Percentiles rank a stretch among this genome's conserved stretches.
Evolutionary conservation across 2,888 invertebrate genomes (phyloP).

Genomic region (Spilarctia lutea): DNA sequence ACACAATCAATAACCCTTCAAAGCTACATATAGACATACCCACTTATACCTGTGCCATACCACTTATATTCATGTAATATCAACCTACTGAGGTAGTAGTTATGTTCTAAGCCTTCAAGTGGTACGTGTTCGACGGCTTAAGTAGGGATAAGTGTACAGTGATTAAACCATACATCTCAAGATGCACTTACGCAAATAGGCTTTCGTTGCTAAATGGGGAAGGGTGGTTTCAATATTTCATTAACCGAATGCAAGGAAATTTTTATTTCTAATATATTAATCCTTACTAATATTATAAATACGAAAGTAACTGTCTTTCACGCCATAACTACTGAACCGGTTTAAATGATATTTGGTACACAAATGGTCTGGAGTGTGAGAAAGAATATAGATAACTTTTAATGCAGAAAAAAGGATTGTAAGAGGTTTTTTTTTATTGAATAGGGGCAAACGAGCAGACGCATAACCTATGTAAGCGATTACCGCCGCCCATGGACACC

Average conservation of each 20-base stretch:
- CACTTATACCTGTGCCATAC: neutral
- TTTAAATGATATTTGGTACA: no score
- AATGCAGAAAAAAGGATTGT: no score
- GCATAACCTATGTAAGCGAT: no score
- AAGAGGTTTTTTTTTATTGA: no score
- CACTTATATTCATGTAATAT: conserved; percentile 21
- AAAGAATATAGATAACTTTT: no score
- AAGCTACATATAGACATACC: neutral
- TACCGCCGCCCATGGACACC: no score
- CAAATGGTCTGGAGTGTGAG: no score
- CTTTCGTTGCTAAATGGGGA: conserved; percentile 39
- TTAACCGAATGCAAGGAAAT: neutral
- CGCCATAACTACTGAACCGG: no score
- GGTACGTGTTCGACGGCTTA: conserved; percentile 25
- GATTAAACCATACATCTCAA: conserved; percentile 41
- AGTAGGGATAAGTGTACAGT: conserved; percentile 46
- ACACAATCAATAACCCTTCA: conserved; percentile 3
- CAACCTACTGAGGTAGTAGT: conserved; percentile 27
- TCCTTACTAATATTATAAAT: no score
- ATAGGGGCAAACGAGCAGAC: no score
- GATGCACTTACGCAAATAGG: conserved; percentile 43
- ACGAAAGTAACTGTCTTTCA: no score
- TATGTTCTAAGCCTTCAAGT: conserved; percentile 22
- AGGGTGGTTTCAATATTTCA: conserved; percentile 25
- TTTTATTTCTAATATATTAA: no score